These are phyloP conservation scores for Ophioninae sp. DNA, from an alignment of 2,888 invertebrate species.

Conservation along the genomic window DNA sequence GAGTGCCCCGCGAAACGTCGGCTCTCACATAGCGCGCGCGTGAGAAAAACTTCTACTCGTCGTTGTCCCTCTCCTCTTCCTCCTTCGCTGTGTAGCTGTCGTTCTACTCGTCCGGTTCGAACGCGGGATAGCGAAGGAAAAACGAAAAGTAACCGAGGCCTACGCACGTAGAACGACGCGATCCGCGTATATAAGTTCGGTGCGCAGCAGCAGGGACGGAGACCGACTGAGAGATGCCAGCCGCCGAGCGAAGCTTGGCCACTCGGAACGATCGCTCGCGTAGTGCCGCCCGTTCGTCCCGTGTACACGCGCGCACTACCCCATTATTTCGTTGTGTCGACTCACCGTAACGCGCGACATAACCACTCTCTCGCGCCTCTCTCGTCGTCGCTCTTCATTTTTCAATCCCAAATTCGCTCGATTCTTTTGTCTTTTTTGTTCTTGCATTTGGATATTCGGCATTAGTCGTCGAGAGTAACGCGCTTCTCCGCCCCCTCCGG, in stretches of 20 bases:
- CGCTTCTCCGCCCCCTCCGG: neutral
- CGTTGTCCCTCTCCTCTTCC: constrained; percentile 31
- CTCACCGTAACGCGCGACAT: constrained; percentile 17
- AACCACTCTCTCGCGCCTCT: neutral
- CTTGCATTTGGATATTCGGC: neutral
- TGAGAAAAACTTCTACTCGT: constrained; percentile 60
- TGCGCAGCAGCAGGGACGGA: constrained; percentile 64
- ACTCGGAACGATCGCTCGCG: constrained; percentile 52
- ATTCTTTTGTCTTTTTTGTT: neutral
- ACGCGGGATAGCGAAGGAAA: constrained; percentile 7
- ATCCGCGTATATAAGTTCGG: constrained; percentile 40
- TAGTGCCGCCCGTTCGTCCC: neutral
- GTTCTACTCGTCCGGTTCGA: neutral
- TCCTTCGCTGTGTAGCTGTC: neutral
- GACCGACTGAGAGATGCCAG: constrained; percentile 58
- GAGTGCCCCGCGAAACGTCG: constrained; percentile 68
- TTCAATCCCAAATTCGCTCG: neutral
- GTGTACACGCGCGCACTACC: constrained; percentile 21
- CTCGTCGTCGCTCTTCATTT: neutral
- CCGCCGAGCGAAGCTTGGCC: constrained; percentile 1
- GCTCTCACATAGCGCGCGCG: constrained; percentile 72
- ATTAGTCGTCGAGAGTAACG: neutral
- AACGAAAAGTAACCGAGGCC: constrained; percentile 23
- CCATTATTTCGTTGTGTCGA: constrained; percentile 23
- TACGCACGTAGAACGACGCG: constrained; percentile 51